Percentiles rank a stretch among this genome's conserved stretches.
Conservation (phyloP, 92 coral and sea anemone species). For the Phenganax stokvisi region DNA sequence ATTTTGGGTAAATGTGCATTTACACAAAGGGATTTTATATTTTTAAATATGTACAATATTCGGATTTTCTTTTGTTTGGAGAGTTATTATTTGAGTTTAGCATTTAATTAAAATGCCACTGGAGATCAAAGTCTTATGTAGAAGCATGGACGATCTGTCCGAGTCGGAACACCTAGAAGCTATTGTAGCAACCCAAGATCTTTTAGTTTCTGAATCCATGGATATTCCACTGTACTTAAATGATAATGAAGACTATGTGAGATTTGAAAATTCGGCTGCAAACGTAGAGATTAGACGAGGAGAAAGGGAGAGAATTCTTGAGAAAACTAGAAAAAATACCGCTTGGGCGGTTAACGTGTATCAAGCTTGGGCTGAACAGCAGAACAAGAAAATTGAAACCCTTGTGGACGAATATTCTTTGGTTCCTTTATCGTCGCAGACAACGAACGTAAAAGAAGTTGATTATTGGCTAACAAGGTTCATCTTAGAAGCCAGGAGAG, state of each 20-base stretch:
- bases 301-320: slow-evolving; percentile 33
- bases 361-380: slow-evolving; percentile 4
- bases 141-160: background rate
- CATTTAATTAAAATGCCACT: background rate
- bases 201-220: background rate
- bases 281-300: background rate
- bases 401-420: slow-evolving; percentile 8
- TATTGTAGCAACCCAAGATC: slow-evolving; percentile 14
- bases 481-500: slow-evolving; percentile 29
- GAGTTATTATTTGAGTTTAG: background rate
- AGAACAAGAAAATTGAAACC: slow-evolving; percentile 5
- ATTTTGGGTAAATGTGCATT: background rate
- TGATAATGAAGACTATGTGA: background rate
- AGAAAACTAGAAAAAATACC: slow-evolving; percentile 17
- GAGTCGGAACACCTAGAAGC: slow-evolving; percentile 12
- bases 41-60: no score
- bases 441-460: background rate
- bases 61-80: background rate
- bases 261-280: slow-evolving; percentile 15
- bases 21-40: no score
- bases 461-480: slow-evolving; percentile 20
- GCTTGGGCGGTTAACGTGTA: slow-evolving; percentile 17
- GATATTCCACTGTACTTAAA: background rate
- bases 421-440: background rate
- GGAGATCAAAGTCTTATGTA: background rate